Evolutionary conservation across 1,140 invertebrate species (phyloP), one percentile per base, ranked within the genome.

Genomic region (Episyrphus balteatus): DNA sequence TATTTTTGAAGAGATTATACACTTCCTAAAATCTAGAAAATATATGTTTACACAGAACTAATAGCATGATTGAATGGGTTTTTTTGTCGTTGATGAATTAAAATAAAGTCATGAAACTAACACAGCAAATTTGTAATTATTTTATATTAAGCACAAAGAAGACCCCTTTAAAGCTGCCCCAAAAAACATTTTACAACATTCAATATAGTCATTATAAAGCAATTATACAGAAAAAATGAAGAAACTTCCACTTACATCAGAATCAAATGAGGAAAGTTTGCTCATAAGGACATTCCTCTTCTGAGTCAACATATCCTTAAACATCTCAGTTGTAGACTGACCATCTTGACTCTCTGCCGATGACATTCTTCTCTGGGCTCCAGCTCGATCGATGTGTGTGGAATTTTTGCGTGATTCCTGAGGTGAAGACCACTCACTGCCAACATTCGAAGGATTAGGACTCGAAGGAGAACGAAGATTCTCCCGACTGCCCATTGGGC

Each of bases 261-360:
- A 88, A 59, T 92, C 89, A 51, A 91, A 82, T 0, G 89, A 92
- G 8, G 86, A 88, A 37, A 92, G 71, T 70, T 88, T 89, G 59
- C 82, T 87, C 50, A 92, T 77, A 43, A 94, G 74, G 54, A 87
- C 80, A 58, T 88, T 87, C 54, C 88, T 79, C 63, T 92, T 92
- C 53, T 86, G 86, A 51, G 85, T 86, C 54, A 92, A 79, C 73
- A 92, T 84, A 57, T 92, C 88, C 55, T 88, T 79, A 61, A 92
- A 86, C 75, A 90, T 87, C 53, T 91, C 88, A 2, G 84, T 79
- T 0, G 85, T 83, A 8, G 82, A 84, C 56, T 85, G 83, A n/a
- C 75, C 75, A 40, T 80, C 79, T 18, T 64, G 63, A 36, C 61
- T 66, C 72, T 76, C 44, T 38, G 58, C 48, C 57, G 71, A 53